Evolutionary conservation across 2,113 vertebrate genomes (phyloP).

Genomic region (Sus scrofa): DNA sequence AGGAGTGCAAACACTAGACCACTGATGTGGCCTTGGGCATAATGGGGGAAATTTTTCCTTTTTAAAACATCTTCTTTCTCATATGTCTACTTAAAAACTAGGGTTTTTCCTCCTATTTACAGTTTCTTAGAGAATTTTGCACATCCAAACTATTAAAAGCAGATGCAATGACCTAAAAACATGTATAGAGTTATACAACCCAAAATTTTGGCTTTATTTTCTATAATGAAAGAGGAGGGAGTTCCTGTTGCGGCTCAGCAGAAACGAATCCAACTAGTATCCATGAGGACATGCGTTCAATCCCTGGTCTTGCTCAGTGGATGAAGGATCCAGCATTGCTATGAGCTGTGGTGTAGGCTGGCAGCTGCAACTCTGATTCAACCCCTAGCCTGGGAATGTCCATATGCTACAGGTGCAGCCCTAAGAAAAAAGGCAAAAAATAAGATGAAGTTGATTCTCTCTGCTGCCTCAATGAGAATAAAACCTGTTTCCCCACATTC

Average conservation of each 20-base stretch:
- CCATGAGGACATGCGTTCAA: too few relatives aligned
- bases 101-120: not conserved
- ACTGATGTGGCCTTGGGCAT: not conserved
- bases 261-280: too few relatives aligned
- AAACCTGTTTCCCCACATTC: not conserved
- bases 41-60: not conserved
- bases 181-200: not conserved
- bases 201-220: constrained; percentile 25
- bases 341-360: too few relatives aligned
- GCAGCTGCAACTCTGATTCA: too few relatives aligned
- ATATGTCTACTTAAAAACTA: not conserved
- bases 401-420: too few relatives aligned
- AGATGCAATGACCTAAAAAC: constrained; percentile 19
- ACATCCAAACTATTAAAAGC: not conserved
- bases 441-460: not conserved
- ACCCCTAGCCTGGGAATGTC: too few relatives aligned
- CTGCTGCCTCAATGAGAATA: not conserved
- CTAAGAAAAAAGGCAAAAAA: too few relatives aligned
- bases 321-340: too few relatives aligned
- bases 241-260: too few relatives aligned
- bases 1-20: not conserved
- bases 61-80: not conserved
- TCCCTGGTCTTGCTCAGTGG: too few relatives aligned
- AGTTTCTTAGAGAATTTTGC: not conserved
- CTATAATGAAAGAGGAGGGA: constrained; percentile 16